phyloP scores from a whole-genome alignment of 1,140 invertebrate genomes.

The Eurosta solidaginis region DNA sequence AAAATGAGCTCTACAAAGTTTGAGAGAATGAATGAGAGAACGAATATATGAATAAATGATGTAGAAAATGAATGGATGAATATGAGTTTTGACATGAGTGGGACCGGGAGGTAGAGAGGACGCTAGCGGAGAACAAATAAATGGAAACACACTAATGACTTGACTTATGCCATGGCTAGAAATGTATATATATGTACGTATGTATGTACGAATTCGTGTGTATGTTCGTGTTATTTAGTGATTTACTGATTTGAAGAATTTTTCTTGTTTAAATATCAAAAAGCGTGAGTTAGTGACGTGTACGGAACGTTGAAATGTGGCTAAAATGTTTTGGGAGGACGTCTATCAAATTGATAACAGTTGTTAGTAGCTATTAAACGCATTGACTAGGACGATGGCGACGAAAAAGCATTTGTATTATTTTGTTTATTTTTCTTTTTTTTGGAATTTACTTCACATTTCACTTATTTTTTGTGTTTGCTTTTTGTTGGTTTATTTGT shows the following conservation, averaged over 20 bases:
- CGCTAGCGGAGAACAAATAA: neutral
- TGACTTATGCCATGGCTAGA: neutral
- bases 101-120: too few relatives aligned
- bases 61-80: neutral
- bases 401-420: neutral
- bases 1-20: neutral
- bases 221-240: neutral
- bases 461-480: neutral
- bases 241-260: neutral
- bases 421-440: neutral
- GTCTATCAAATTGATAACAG: slow-evolving; percentile 5
- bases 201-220: neutral
- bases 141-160: neutral
- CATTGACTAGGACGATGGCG: too few relatives aligned
- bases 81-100: too few relatives aligned
- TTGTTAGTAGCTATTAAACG: slow-evolving; percentile 2
- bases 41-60: neutral
- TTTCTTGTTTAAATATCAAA: neutral
- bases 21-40: too few relatives aligned
- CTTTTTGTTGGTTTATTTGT: neutral
- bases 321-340: neutral
- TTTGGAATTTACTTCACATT: neutral
- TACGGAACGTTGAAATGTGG: neutral
- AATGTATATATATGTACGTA: neutral
- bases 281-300: neutral